Evolutionary conservation across 2,888 invertebrate genomes (phyloP).

Genomic region (Drosophila mimetica): DNA sequence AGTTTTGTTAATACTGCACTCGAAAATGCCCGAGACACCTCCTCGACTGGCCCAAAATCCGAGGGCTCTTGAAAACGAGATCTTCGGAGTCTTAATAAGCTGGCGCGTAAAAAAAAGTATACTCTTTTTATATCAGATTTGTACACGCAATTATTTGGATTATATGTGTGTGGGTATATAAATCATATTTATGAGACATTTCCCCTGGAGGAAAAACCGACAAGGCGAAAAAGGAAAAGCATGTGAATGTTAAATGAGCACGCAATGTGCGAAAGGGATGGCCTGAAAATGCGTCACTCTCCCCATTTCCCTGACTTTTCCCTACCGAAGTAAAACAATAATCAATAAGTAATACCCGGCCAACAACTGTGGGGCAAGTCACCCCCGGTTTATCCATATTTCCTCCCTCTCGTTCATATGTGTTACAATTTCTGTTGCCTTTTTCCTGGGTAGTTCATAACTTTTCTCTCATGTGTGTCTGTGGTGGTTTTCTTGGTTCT

Average conservation of each 20-base stretch:
- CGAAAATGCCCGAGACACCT: constrained; percentile 29
- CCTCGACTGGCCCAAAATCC: constrained; percentile 8
- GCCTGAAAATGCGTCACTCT: constrained; percentile 31
- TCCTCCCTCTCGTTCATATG: constrained; percentile 24
- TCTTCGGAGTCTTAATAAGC: constrained; percentile 26
- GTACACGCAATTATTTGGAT: constrained; percentile 24
- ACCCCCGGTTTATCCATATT: constrained; percentile 25
- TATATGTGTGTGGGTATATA: constrained; percentile 35
- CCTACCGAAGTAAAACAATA: constrained; percentile 23
- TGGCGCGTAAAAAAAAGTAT: not conserved
- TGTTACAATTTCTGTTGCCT: constrained; percentile 27
- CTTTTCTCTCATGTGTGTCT: constrained; percentile 30
- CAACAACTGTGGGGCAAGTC: constrained; percentile 16
- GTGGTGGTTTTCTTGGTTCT: constrained; percentile 64
- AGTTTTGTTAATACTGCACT: constrained; percentile 47
- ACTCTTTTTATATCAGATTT: constrained; percentile 33
- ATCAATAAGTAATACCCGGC: constrained; percentile 30
- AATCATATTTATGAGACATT: constrained; percentile 77
- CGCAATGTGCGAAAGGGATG: constrained; percentile 58
- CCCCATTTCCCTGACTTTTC: constrained; percentile 18
- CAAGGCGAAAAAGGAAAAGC: constrained; percentile 16
- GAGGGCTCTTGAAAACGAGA: constrained; percentile 15
- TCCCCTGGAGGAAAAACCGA: constrained; percentile 48
- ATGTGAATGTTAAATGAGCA: constrained; percentile 67
- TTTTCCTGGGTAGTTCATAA: constrained; percentile 34